phyloP scores from a whole-genome alignment of 2,797 vertebrate genomes.

The Synaphobranchus kaupii region DNA sequence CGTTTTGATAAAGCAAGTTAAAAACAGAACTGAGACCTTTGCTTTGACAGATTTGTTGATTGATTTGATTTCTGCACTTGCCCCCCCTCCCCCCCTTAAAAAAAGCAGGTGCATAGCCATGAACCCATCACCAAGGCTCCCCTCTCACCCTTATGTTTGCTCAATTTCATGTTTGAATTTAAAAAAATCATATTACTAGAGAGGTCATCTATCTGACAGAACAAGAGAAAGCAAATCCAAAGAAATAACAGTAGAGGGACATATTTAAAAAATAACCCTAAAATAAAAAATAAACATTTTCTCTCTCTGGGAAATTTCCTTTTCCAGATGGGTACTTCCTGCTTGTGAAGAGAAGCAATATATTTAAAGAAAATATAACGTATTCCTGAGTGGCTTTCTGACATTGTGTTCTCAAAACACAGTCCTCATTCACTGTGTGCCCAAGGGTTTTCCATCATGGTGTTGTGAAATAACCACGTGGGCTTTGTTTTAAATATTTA shows the following conservation, averaged over 20 bases:
- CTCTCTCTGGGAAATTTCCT: constrained; percentile 8
- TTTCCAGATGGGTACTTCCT: constrained; percentile 14
- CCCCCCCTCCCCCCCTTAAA: background rate
- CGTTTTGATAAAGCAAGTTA: background rate
- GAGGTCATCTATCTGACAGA: background rate
- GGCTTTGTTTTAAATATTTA: background rate
- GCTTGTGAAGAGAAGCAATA: constrained; percentile 16
- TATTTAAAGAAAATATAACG: background rate
- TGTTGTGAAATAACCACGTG: background rate
- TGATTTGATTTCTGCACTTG: background rate
- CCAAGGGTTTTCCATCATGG: background rate
- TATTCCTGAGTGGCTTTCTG: constrained; percentile 16
- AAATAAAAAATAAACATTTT: background rate
- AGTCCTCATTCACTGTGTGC: background rate
- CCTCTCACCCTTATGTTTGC: background rate
- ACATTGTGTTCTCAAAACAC: background rate
- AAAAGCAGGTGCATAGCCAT: background rate
- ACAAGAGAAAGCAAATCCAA: background rate
- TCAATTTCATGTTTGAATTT: background rate
- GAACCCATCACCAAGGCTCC: too few species aligned
- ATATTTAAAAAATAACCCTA: background rate
- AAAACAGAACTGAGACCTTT: background rate
- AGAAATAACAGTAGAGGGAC: background rate
- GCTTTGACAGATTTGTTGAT: background rate
- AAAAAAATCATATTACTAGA: background rate